Conservation (phyloP, 1,140 invertebrate genomes). For the Drosophila busckii region DNA sequence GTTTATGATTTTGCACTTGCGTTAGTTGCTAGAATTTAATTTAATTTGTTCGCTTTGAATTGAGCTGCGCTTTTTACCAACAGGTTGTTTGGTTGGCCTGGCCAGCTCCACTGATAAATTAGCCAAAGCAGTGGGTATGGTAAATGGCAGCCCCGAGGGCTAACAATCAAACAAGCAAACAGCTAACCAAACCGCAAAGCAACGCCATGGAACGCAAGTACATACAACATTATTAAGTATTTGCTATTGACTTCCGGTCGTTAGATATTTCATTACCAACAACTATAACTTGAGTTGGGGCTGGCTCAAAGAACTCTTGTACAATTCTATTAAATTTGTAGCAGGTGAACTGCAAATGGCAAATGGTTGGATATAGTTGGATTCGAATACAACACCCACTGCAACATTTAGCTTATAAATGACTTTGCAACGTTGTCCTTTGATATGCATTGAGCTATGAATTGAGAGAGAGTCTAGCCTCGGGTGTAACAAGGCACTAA, state of each 20-base stretch:
- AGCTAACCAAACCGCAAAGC: constrained; percentile 48
- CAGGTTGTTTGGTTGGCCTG: constrained; percentile 5
- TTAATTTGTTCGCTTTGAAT: too few species aligned
- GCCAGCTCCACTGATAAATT: constrained; percentile 46
- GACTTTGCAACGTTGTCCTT: constrained; percentile 44
- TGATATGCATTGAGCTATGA: constrained; percentile 43
- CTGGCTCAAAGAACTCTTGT: constrained; percentile 14
- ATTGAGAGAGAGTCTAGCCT: constrained; percentile 35
- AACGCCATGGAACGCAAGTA: constrained; percentile 18
- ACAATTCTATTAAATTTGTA: constrained; percentile 54
- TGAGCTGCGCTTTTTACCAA: too few species aligned
- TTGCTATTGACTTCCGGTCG: constrained; percentile 75
- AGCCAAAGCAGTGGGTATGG: constrained; percentile 29
- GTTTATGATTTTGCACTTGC: too few species aligned
- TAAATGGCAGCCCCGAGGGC: constrained; percentile 44
- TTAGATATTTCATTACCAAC: constrained; percentile 77
- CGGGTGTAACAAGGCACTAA: constrained; percentile 53
- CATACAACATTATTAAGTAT: constrained; percentile 74
- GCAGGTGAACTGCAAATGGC: too few species aligned
- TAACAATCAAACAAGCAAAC: constrained; percentile 24
- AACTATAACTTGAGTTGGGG: constrained; percentile 12
- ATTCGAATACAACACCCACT: constrained; percentile 13
- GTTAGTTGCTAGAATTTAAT: too few species aligned
- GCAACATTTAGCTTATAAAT: not conserved
- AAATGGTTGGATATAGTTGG: not conserved